phyloP scores from a whole-genome alignment of 1,140 invertebrate genomes.

The Diorhabda carinulata region DNA sequence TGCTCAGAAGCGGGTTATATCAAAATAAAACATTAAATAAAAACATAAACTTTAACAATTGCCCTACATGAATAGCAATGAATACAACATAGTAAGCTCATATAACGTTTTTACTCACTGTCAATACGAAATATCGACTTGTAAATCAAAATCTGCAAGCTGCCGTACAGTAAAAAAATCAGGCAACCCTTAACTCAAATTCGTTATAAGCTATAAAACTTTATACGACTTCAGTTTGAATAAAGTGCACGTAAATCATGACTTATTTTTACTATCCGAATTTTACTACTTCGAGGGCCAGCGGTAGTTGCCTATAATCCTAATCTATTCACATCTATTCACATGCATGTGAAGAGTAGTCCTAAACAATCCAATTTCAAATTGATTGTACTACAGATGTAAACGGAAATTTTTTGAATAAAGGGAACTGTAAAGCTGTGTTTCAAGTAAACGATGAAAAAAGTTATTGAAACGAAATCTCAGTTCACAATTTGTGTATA shows the following conservation, averaged over 20 bases:
- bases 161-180: slow-evolving; percentile 1
- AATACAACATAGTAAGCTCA: not conserved
- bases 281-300: not conserved
- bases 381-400: not conserved
- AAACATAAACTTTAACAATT: not conserved
- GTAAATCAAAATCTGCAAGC: slow-evolving; percentile 2
- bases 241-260: slow-evolving; percentile 2
- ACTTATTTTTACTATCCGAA: slow-evolving; percentile 1
- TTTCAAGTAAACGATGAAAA: not conserved
- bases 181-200: not conserved
- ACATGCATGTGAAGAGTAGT: slow-evolving; percentile 1
- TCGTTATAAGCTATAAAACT: slow-evolving; percentile 1
- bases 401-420: not conserved
- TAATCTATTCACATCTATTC: slow-evolving; percentile 2
- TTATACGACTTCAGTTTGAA: slow-evolving; percentile 1
- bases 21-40: slow-evolving; percentile 3
- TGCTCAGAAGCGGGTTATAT: not conserved
- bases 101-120: slow-evolving; percentile 3
- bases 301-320: not conserved
- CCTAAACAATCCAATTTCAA: not conserved
- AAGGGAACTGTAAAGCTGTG: not conserved
- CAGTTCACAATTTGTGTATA: no score
- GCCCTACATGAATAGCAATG: not conserved
- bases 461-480: no score
- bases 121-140: slow-evolving; percentile 2